Evolutionary conservation across 37 sponge, comb jelly and placozoan genomes (phyloP).

Genomic region (Haliclona indistincta): DNA sequence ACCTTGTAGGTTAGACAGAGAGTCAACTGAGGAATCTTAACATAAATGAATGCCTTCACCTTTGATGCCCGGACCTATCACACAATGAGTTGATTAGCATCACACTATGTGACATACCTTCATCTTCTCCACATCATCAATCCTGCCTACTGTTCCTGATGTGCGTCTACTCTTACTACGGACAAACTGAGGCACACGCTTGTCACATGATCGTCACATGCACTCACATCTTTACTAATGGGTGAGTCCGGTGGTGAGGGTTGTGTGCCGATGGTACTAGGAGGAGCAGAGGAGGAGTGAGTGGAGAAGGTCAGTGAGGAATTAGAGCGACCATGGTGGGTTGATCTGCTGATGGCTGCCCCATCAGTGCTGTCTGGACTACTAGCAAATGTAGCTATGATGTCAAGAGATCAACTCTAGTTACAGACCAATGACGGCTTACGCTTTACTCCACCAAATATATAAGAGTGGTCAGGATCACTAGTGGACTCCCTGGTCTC

Average conservation of each 20-base stretch:
- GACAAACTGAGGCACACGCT: neutral
- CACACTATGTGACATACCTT: constrained; percentile 23
- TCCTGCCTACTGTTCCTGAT: neutral
- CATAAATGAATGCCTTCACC: constrained; percentile 89
- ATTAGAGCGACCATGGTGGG: too few species aligned
- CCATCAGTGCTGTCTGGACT: constrained; percentile 11
- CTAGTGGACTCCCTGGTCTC: constrained; percentile 11
- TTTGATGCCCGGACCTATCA: constrained; percentile 81
- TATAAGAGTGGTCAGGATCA: constrained; percentile 55
- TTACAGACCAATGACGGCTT: neutral
- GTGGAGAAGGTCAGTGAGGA: neutral
- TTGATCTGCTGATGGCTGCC: too few species aligned
- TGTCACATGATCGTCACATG: neutral
- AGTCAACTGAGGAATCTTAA: constrained; percentile 86
- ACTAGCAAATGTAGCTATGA: neutral
- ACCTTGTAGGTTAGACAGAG: constrained; percentile 88
- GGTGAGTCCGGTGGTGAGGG: constrained; percentile 26
- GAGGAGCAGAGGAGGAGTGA: constrained; percentile 5
- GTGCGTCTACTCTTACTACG: neutral
- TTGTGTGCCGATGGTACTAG: neutral
- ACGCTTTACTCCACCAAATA: constrained; percentile 60
- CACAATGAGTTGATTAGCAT: neutral
- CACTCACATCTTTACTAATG: constrained; percentile 22
- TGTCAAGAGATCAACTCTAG: neutral
- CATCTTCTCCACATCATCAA: constrained; percentile 81